Evolutionary conservation across 2,888 invertebrate species (phyloP).

Genomic region (Alviniconcha strummeri): DNA sequence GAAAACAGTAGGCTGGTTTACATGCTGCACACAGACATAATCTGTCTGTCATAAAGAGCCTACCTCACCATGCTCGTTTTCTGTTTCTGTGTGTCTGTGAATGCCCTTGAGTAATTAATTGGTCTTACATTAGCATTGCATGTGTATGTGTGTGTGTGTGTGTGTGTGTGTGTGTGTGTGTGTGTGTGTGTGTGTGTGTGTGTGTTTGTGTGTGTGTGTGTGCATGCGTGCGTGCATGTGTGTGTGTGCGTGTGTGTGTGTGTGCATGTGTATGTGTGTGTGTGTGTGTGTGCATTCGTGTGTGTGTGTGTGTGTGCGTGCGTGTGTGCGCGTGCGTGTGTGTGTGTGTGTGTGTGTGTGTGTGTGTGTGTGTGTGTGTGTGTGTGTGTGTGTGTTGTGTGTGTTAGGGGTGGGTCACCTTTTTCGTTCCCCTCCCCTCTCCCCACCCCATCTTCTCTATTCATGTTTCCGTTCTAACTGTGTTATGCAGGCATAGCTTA

Average conservation of each 20-base stretch:
- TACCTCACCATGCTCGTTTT: too few species aligned
- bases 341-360: conserved; percentile 19
- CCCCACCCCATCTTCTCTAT: too few species aligned
- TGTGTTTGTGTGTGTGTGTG: background rate
- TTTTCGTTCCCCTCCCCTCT: too few species aligned
- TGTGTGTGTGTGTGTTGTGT: conserved; percentile 13
- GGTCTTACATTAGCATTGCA: conserved; percentile 20
- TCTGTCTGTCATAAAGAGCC: too few species aligned
- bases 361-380: background rate
- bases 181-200: background rate
- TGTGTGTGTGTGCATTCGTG: background rate
- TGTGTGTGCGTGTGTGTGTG: background rate
- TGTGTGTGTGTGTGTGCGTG: background rate
- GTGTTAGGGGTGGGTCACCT: too few species aligned
- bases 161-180: background rate
- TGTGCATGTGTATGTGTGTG: background rate
- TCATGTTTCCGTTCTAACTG: too few species aligned
- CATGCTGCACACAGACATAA: too few species aligned
- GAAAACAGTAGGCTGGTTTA: too few species aligned
- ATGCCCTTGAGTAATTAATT: too few species aligned
- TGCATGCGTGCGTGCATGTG: background rate
- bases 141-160: too few species aligned
- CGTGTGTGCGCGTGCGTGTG: background rate
- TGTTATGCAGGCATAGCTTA: background rate
- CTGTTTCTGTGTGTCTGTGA: background rate